Percentiles rank a stretch among this genome's conserved stretches.
Conservation (phyloP, 2,888 invertebrate species). For the Polietes domitor region DNA sequence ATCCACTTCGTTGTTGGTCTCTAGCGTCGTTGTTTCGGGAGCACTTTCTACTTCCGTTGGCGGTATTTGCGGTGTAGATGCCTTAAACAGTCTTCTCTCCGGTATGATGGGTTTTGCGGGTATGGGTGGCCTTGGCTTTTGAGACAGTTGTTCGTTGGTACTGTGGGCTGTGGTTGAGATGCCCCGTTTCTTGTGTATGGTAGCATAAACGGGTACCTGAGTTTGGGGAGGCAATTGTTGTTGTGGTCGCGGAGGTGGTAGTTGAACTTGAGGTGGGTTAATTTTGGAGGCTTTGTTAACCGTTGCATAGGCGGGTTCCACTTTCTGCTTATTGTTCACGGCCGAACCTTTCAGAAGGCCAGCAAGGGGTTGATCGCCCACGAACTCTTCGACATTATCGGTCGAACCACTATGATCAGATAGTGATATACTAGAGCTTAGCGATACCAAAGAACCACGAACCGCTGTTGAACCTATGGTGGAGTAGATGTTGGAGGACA, state of each 20-base stretch:
- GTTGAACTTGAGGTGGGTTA: conserved; percentile 64
- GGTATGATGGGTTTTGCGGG: conserved; percentile 74
- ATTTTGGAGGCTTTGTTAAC: conserved; percentile 61
- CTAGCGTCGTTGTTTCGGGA: not conserved
- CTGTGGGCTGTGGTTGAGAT: conserved; percentile 63
- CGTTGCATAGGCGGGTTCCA: conserved; percentile 63
- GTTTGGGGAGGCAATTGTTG: conserved; percentile 61
- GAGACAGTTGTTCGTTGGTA: conserved; percentile 52
- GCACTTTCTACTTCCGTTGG: not conserved
- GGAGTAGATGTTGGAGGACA: conserved; percentile 82
- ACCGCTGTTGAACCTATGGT: conserved; percentile 69
- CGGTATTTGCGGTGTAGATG: conserved; percentile 56
- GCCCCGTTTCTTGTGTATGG: conserved; percentile 62
- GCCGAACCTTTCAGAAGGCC: conserved; percentile 91
- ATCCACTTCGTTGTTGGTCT: conserved; percentile 43
- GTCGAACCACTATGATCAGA: conserved; percentile 89
- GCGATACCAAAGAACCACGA: conserved; percentile 84
- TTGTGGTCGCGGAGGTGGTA: conserved; percentile 65
- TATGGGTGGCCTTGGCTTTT: conserved; percentile 73
- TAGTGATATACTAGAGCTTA: conserved; percentile 86
- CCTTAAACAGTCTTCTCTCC: conserved; percentile 73
- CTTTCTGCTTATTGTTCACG: conserved; percentile 80
- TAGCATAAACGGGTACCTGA: conserved; percentile 59
- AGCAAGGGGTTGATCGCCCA: conserved; percentile 91
- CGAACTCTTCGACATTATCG: conserved; percentile 91